Evolutionary conservation across 2,888 invertebrate species (phyloP).

Genomic region (Brachylomia viminalis): DNA sequence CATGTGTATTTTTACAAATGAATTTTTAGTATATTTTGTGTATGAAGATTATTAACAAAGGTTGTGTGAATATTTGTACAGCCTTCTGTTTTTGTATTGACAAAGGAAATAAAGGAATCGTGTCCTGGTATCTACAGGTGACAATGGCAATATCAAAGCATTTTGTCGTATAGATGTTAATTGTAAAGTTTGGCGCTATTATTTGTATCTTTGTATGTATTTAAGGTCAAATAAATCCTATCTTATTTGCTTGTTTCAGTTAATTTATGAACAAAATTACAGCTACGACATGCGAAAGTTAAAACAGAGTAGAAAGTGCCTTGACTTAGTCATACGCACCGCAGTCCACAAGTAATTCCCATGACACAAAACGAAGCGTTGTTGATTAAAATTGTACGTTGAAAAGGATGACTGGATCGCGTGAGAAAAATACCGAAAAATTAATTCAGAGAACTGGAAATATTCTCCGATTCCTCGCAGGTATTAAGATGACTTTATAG

Average conservation of each 20-base stretch:
- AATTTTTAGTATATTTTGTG: constrained; percentile 13
- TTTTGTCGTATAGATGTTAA: constrained; percentile 30
- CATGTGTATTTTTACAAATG: constrained; percentile 33
- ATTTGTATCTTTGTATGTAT: not conserved
- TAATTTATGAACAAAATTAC: constrained; percentile 26
- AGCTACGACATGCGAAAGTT: constrained; percentile 35
- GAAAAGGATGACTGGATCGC: constrained; percentile 2
- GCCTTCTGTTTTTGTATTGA: constrained; percentile 33
- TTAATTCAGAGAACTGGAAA: not conserved
- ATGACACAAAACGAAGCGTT: constrained; percentile 21
- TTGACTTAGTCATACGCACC: constrained; percentile 37
- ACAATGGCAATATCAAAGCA: constrained; percentile 16
- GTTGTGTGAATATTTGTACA: constrained; percentile 35
- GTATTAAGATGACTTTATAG: not conserved
- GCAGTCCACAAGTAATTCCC: constrained; percentile 31
- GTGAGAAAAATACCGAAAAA: not conserved
- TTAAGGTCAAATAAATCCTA: not conserved
- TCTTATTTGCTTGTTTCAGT: constrained; percentile 6
- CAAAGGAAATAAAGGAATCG: constrained; percentile 29
- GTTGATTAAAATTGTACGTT: constrained; percentile 14
- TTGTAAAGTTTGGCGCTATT: constrained; percentile 2
- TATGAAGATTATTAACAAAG: constrained; percentile 28
- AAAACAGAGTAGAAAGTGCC: constrained; percentile 37
- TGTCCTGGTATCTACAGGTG: constrained; percentile 31
- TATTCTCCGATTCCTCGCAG: not conserved